phyloP scores from a whole-genome alignment of 2,113 vertebrate species.

The Malurus melanocephalus region DNA sequence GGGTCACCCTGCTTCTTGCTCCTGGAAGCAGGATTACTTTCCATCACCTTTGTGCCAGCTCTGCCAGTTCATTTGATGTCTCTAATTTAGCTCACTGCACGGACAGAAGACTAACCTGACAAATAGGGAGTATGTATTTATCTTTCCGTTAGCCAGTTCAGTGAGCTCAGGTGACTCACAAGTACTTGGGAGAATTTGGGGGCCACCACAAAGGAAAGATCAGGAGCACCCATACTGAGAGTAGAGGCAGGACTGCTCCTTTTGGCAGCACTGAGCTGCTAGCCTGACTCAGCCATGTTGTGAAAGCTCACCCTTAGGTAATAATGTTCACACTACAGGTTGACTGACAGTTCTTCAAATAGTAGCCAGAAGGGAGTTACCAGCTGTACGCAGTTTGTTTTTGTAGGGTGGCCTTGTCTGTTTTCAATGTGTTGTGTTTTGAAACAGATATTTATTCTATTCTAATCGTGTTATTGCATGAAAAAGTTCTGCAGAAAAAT shows the following conservation, averaged over 20 bases:
- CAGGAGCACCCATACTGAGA: neutral
- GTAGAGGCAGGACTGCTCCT: neutral
- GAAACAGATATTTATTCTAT: constrained; percentile 20
- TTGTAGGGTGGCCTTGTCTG: constrained; percentile 15
- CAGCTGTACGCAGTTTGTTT: neutral
- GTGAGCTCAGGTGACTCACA: neutral
- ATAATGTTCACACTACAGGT: neutral
- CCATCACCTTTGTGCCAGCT: neutral
- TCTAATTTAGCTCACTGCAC: neutral
- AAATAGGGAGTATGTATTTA: neutral
- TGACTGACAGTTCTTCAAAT: constrained; percentile 22
- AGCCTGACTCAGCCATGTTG: constrained; percentile 9
- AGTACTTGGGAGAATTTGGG: neutral
- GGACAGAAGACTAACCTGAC: neutral
- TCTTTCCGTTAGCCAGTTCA: neutral
- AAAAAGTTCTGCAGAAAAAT: constrained; percentile 11
- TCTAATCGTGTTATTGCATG: constrained; percentile 16
- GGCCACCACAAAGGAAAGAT: neutral
- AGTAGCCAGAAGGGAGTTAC: constrained; percentile 52
- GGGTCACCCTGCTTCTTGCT: neutral
- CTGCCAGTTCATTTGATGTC: neutral
- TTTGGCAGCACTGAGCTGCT: neutral
- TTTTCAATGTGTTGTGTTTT: neutral
- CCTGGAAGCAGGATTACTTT: neutral
- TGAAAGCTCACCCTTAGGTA: constrained; percentile 56